Percentiles rank a stretch among this genome's conserved stretches.
Evolutionary conservation across 2,113 vertebrate genomes (phyloP).

Genomic region (Lutjanus erythropterus): DNA sequence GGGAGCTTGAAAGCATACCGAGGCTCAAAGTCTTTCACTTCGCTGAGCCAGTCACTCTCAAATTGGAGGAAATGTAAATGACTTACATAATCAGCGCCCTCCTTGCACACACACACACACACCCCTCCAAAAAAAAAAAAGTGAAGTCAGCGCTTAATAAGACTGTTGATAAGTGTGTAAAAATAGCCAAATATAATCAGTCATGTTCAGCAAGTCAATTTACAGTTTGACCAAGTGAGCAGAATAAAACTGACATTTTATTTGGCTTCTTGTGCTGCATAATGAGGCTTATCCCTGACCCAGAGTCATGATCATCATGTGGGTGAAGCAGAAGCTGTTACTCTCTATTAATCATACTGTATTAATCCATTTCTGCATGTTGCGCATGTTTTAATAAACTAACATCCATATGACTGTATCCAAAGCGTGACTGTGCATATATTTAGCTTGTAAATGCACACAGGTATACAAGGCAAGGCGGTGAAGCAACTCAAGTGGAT

Average conservation of each 20-base stretch:
- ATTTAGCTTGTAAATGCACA: background rate
- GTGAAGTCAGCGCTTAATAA: constrained; percentile 61
- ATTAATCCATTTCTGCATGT: constrained; percentile 28
- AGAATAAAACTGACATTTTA: constrained; percentile 30
- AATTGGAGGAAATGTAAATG: constrained; percentile 72
- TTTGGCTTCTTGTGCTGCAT: constrained; percentile 10
- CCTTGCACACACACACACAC: background rate
- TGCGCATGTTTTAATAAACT: background rate
- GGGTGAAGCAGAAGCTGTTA: constrained; percentile 13
- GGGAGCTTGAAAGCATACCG: constrained; percentile 63
- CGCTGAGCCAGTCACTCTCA: constrained; percentile 70
- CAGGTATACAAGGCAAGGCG: constrained; percentile 4
- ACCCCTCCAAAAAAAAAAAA: constrained; percentile 29
- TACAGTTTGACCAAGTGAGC: constrained; percentile 36
- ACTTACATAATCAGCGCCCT: constrained; percentile 64
- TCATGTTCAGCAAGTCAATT: constrained; percentile 49
- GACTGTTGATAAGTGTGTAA: constrained; percentile 44
- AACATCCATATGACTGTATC: background rate
- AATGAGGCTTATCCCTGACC: constrained; percentile 28
- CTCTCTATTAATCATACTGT: background rate
- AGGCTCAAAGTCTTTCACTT: constrained; percentile 60
- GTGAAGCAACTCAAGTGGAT: constrained; percentile 21
- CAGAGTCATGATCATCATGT: constrained; percentile 32
- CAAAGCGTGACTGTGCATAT: background rate
- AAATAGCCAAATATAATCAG: constrained; percentile 54